These are phyloP conservation scores for Leucopsar rothschildi DNA, from an alignment of 2,113 vertebrate species.

Conservation along the genomic window DNA sequence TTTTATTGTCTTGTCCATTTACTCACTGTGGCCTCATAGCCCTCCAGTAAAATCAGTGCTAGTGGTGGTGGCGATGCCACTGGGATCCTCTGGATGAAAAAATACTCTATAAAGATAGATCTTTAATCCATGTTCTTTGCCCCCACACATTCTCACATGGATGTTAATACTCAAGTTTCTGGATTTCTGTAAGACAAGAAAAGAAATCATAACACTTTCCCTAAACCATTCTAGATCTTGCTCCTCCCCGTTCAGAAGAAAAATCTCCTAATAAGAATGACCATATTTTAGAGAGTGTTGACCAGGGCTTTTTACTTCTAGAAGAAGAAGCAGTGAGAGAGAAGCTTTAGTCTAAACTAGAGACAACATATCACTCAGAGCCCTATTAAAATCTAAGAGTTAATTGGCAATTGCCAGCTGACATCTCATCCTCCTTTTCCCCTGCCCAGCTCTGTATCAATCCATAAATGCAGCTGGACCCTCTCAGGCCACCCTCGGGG, in stretches of 20 bases:
- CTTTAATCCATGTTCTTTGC: background rate
- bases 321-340: background rate
- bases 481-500: rapidly evolving
- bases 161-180: background rate
- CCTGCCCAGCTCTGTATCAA: background rate
- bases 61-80: background rate
- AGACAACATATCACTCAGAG: background rate
- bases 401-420: background rate
- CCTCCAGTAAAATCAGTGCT: background rate
- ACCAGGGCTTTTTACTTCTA: background rate
- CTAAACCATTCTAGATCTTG: background rate
- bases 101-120: background rate
- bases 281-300: background rate
- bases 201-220: background rate
- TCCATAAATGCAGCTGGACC: rapidly evolving
- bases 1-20: background rate
- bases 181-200: background rate
- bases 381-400: background rate
- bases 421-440: background rate
- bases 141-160: background rate
- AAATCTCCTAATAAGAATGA: background rate
- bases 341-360: background rate
- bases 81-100: background rate
- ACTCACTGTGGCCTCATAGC: background rate
- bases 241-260: background rate